Conservation (phyloP, 2,797 vertebrate genomes). For the Tokudaia tokunoshimensis region DNA sequence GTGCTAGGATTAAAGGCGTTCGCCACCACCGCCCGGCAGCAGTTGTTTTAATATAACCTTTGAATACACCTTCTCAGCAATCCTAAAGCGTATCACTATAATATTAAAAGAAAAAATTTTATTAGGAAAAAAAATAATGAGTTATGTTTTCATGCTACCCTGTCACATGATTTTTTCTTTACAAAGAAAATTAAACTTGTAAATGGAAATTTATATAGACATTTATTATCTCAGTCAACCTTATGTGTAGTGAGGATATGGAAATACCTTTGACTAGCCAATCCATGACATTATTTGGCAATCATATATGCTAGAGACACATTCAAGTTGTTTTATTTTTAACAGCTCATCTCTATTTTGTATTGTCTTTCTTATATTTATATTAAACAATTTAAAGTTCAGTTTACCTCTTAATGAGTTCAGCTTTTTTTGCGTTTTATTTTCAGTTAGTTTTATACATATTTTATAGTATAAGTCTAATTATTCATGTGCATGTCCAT, state of each 20-base stretch:
- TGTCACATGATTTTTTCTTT: neutral
- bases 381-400: neutral
- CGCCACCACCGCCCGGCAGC: too few relatives aligned
- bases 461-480: too few relatives aligned
- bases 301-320: neutral
- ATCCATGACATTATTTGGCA: neutral
- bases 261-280: neutral
- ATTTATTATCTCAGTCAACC: neutral
- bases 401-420: neutral
- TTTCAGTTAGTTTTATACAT: too few relatives aligned
- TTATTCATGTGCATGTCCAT: neutral
- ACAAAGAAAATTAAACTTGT: constrained; percentile 48
- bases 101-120: neutral
- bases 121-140: neutral
- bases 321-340: neutral
- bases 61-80: neutral
- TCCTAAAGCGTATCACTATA: neutral
- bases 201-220: neutral
- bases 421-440: too few relatives aligned
- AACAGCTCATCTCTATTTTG: neutral
- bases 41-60: neutral
- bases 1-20: too few relatives aligned
- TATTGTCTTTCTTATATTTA: neutral
- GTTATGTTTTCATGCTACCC: neutral
- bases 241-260: neutral